phyloP scores from a whole-genome alignment of 2,113 vertebrate species.

The Protobothrops mucrosquamatus region DNA sequence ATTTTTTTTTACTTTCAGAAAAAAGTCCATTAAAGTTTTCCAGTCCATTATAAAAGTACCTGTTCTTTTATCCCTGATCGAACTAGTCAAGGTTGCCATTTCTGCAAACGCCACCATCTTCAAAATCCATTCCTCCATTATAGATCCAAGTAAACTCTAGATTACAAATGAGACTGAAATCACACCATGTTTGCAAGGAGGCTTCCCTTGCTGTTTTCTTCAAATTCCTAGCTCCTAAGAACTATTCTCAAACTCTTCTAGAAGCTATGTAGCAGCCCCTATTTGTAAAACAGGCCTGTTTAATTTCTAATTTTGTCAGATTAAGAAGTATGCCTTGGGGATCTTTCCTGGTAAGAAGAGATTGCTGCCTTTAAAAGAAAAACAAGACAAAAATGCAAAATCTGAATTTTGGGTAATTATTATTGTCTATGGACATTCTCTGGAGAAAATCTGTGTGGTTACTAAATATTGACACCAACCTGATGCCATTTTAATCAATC shows the following conservation, averaged over 20 bases:
- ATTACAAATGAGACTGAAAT: neutral
- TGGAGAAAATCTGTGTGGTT: neutral
- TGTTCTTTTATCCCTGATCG: neutral
- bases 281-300: neutral
- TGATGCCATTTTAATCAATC: neutral
- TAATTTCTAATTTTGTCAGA: neutral
- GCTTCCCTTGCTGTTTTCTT: neutral
- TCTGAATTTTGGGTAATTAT: neutral
- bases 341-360: neutral
- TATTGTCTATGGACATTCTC: neutral
- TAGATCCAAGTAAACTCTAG: neutral
- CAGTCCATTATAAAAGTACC: neutral
- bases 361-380: neutral
- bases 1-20: neutral
- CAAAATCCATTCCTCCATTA: neutral
- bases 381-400: neutral
- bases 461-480: neutral
- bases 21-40: neutral
- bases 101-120: neutral
- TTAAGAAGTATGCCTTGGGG: neutral
- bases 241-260: neutral
- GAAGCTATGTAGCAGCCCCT: neutral
- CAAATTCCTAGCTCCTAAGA: neutral
- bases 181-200: neutral
- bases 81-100: neutral